Percentiles rank a stretch among this genome's conserved stretches.
Conservation (phyloP, 1,140 invertebrate genomes). For the Akabosia matsudoensis region DNA sequence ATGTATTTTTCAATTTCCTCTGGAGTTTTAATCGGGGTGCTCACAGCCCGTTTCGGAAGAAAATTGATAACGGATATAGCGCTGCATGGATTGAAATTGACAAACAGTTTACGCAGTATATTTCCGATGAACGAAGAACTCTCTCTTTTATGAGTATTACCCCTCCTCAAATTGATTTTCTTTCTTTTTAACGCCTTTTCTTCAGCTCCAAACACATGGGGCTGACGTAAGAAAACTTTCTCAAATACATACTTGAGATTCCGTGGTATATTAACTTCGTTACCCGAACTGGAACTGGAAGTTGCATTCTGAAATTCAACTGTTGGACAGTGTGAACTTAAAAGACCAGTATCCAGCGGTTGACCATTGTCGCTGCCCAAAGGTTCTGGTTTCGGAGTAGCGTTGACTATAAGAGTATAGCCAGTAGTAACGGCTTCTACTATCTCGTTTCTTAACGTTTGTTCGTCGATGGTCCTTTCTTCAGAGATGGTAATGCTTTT, state of each 20-base stretch:
- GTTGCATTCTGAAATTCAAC: too few relatives aligned
- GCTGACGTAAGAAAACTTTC: background rate
- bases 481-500: background rate
- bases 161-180: background rate
- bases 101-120: background rate
- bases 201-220: background rate
- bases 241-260: background rate
- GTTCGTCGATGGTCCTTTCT: background rate
- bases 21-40: background rate
- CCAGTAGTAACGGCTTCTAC: background rate
- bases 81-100: background rate
- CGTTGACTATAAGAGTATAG: background rate
- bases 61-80: background rate
- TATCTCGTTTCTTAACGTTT: background rate
- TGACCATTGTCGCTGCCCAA: too few relatives aligned
- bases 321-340: too few relatives aligned
- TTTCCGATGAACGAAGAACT: background rate
- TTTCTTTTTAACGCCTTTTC: background rate
- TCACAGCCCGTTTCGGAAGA: background rate
- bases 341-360: too few relatives aligned
- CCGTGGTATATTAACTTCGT: background rate
- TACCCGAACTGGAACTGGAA: too few relatives aligned
- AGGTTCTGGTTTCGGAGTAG: background rate
- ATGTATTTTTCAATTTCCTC: background rate
- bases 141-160: background rate